Conservation (phyloP, 2,797 vertebrate species). For the Pterois miles region DNA sequence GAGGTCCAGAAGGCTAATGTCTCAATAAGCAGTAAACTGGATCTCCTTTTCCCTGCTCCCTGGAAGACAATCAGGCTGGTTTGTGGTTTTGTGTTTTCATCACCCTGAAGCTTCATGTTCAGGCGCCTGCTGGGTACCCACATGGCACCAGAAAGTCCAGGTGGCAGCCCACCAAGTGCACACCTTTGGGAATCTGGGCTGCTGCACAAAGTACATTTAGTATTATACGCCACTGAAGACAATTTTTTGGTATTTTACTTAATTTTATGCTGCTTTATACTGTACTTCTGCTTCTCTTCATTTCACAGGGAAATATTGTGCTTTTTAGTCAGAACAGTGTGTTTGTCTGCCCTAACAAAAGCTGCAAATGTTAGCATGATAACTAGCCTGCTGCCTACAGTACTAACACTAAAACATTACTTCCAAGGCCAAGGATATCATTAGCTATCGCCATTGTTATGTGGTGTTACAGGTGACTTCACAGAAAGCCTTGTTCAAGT, state of each 20-base stretch:
- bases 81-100: slow-evolving; percentile 55
- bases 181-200: slow-evolving; percentile 30
- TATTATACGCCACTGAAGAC: neutral
- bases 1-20: slow-evolving; percentile 47
- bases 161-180: slow-evolving; percentile 11
- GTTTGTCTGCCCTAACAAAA: neutral
- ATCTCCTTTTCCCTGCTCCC: slow-evolving; percentile 47
- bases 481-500: neutral
- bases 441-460: neutral
- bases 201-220: neutral
- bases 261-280: neutral
- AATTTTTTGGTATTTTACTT: neutral
- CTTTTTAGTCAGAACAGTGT: neutral
- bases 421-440: neutral
- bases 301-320: neutral
- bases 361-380: neutral
- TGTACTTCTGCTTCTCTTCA: neutral
- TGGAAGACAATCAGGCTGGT: slow-evolving; percentile 44
- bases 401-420: neutral
- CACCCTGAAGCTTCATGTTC: slow-evolving; percentile 29
- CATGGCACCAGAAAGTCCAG: slow-evolving; percentile 20
- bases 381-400: neutral
- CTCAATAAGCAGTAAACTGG: slow-evolving; percentile 69
- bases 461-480: neutral
- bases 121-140: slow-evolving; percentile 17